phyloP scores from a whole-genome alignment of 2,888 invertebrate species.

The Chrysolina haemoptera region DNA sequence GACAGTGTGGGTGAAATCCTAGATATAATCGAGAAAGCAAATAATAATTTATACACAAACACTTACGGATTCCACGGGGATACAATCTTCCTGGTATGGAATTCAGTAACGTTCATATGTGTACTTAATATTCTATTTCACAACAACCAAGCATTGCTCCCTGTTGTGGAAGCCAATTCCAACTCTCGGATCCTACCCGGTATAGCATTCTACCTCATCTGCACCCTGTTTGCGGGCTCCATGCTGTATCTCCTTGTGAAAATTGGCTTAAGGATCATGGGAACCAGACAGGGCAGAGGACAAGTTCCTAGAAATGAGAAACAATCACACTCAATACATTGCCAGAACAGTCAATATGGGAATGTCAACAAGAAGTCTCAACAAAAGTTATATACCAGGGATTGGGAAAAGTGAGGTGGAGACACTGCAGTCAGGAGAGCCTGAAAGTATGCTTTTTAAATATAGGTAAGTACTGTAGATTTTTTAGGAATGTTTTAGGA shows the following conservation, averaged over 20 bases:
- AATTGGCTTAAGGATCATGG: not conserved
- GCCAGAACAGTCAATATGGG: too few species aligned
- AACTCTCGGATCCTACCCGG: not conserved
- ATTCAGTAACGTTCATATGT: not conserved
- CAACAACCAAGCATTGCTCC: not conserved
- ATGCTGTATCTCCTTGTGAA: not conserved
- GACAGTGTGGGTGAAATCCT: conserved; percentile 22
- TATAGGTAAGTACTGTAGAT: too few species aligned
- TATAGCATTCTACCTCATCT: not conserved
- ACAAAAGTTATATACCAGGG: not conserved
- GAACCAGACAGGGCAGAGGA: not conserved
- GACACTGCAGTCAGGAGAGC: too few species aligned
- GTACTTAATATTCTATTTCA: not conserved
- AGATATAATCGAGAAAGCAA: not conserved
- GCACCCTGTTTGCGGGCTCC: not conserved
- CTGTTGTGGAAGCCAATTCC: not conserved
- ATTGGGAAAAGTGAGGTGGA: not conserved
- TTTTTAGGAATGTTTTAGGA: too few species aligned
- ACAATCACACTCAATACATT: not conserved
- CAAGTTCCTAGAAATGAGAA: not conserved
- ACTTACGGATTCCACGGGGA: conserved; percentile 15
- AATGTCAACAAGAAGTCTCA: not conserved
- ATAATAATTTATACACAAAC: not conserved
- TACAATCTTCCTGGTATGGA: conserved; percentile 13
- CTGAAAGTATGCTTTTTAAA: too few species aligned